Evolutionary conservation across 2,797 vertebrate species (phyloP).

Genomic region (Centropyge bicolor): DNA sequence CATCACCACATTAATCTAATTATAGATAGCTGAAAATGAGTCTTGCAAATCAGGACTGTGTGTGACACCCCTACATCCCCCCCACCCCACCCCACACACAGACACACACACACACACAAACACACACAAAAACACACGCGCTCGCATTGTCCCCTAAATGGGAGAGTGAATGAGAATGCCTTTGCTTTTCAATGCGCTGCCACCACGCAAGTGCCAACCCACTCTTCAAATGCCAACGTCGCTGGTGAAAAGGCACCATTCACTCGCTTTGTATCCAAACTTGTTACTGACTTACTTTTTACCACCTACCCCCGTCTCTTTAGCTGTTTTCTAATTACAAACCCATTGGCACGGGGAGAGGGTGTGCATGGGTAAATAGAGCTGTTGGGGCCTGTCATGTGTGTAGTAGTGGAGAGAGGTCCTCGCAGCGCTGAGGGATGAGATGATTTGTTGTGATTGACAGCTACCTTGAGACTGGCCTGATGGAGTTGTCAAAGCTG

Average conservation of each 20-base stretch:
- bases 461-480: slow-evolving; percentile 98
- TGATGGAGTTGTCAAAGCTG: slow-evolving; percentile 98
- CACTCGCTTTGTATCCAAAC: slow-evolving; percentile 88
- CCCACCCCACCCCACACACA: slow-evolving; percentile 21
- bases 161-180: slow-evolving; percentile 87
- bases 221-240: slow-evolving; percentile 85
- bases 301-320: slow-evolving; percentile 56
- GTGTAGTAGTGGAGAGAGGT: slow-evolving; percentile 89
- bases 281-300: slow-evolving; percentile 87
- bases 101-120: slow-evolving; percentile 34
- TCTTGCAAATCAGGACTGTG: slow-evolving; percentile 70
- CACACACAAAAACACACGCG: slow-evolving; percentile 39
- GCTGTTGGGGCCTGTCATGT: slow-evolving; percentile 95
- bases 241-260: slow-evolving; percentile 78
- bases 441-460: slow-evolving; percentile 98
- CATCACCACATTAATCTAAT: slow-evolving; percentile 97
- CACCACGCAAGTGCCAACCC: slow-evolving; percentile 85
- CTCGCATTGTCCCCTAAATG: slow-evolving; percentile 86
- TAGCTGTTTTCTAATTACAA: slow-evolving; percentile 91
- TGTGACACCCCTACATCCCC: slow-evolving; percentile 54
- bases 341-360: slow-evolving; percentile 89
- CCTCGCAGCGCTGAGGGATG: slow-evolving; percentile 92
- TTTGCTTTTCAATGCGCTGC: slow-evolving; percentile 89
- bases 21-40: slow-evolving; percentile 95
- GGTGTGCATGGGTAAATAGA: slow-evolving; percentile 94